Percentiles rank a stretch among this genome's conserved stretches.
These are phyloP conservation scores for Drosophila burlai DNA, from an alignment of 1,140 invertebrate genomes.

Conservation along the genomic window DNA sequence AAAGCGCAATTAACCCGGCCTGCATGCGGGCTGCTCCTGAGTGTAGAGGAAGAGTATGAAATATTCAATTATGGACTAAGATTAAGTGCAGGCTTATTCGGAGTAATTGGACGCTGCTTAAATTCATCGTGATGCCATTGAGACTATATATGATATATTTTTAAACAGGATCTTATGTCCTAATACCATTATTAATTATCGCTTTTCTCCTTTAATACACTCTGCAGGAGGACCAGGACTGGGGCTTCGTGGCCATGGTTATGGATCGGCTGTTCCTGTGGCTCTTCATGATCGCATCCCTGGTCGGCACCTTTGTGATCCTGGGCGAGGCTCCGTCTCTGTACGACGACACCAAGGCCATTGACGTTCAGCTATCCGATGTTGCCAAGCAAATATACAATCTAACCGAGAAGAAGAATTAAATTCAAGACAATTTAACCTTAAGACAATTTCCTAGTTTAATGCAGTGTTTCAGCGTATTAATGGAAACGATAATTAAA, in stretches of 20 bases:
- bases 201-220: not conserved
- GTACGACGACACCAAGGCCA: constrained; percentile 92
- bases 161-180: not conserved
- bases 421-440: constrained; percentile 65
- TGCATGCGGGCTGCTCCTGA: constrained; percentile 20
- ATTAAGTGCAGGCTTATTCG: not conserved
- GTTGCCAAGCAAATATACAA: constrained; percentile 90
- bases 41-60: constrained; percentile 1
- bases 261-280: constrained; percentile 98
- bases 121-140: not conserved
- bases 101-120: not conserved
- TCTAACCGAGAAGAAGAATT: constrained; percentile 84
- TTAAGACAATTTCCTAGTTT: constrained; percentile 59
- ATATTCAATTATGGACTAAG: not conserved
- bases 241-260: constrained; percentile 99
- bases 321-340: constrained; percentile 95
- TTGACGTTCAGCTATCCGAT: constrained; percentile 94
- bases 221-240: constrained; percentile 97
- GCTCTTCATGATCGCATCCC: constrained; percentile 96
- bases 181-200: not conserved
- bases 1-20: constrained; percentile 48
- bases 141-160: not conserved
- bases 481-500: constrained; percentile 46
- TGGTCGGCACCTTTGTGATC: constrained; percentile 95
- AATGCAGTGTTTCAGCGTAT: constrained; percentile 59